phyloP scores from a whole-genome alignment of 2,113 vertebrate genomes.

The Calyptommatus sinebrachiatus region DNA sequence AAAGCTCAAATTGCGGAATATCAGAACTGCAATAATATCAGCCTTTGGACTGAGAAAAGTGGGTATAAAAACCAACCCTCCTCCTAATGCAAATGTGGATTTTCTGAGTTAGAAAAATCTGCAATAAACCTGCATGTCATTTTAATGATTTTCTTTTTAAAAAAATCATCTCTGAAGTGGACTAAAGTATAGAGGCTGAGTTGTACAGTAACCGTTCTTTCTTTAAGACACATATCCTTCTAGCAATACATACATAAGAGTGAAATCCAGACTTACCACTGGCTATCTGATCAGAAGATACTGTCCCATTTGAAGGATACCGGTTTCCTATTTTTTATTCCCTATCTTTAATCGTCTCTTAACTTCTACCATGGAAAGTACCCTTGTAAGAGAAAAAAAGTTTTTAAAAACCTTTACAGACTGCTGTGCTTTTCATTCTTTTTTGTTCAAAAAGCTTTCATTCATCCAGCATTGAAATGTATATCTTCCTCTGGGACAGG shows the following conservation, averaged over 20 bases:
- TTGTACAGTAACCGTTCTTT: neutral
- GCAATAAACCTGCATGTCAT: too few species aligned
- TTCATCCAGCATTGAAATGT: slow-evolving; percentile 41
- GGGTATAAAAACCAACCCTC: too few species aligned
- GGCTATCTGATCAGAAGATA: neutral
- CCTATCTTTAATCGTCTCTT: slow-evolving; percentile 6
- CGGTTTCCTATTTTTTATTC: neutral
- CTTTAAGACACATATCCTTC: neutral
- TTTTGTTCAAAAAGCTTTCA: neutral
- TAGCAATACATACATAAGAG: neutral
- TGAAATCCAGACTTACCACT: neutral
- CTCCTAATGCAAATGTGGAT: too few species aligned
- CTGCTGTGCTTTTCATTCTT: slow-evolving; percentile 13
- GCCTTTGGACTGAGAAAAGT: too few species aligned
- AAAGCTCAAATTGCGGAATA: too few species aligned
- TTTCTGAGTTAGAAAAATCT: too few species aligned
- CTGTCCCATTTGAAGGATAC: neutral
- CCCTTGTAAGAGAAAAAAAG: slow-evolving; percentile 32
- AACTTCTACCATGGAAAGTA: slow-evolving; percentile 33
- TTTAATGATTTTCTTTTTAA: too few species aligned
- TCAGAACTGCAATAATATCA: too few species aligned
- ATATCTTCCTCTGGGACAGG: slow-evolving; percentile 33
- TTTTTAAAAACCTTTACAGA: slow-evolving; percentile 4
- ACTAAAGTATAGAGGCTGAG: neutral
- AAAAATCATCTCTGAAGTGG: too few species aligned